Base-by-base conservation (phyloP, 2,888 invertebrate genomes). In the Meandrusa payeni region DNA sequence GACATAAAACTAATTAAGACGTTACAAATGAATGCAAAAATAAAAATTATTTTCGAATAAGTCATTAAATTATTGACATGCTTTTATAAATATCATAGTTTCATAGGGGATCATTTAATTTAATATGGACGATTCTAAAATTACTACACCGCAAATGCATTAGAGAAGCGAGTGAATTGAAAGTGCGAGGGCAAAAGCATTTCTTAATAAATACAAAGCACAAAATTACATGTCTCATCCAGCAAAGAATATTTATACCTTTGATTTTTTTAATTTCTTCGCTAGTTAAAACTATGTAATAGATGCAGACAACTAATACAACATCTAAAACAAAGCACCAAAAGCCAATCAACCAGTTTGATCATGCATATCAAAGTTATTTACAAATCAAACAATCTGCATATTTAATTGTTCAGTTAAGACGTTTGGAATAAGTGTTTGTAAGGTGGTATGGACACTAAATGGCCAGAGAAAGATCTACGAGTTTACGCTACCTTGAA, bases 351-450 rank as follows among this genome's bases (percentile, higher is more conserved):
- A 9, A 27, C 9, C 10, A 6, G 17, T 22, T 23, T 6, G 7
- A 7, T 2, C 36, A 29, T 43, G 42, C 42, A 24, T 2, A n/a
- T 2, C 5, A 24, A 7, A 5, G 26, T 40, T 43, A 43, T 32
- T 32, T 32, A 42, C 31, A 37, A 9, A 36, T 10, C n/a, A 10
- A 9, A 26, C 26, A 26, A 34, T 23, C 20, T 11, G 12, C 13
- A 23, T 5, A 31, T 12, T 24, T 13, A 13, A 34, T n/a, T 29
- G 20, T 38, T 29, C 12, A 20, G 22, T 29, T 17, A 20, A 26
- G 31, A 27, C 19, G 6, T 20, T 9, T 15, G 5, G 2, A 22
- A n/a, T 11, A n/a, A 22, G 36, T 36, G 28, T 29, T n/a, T 4
- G 15, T 32, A 27, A 3, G 10, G n/a, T 28, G n/a, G 29, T 36